phyloP scores from a whole-genome alignment of 92 coral and sea anemone species.

The Hydrozoanthus gracilis region DNA sequence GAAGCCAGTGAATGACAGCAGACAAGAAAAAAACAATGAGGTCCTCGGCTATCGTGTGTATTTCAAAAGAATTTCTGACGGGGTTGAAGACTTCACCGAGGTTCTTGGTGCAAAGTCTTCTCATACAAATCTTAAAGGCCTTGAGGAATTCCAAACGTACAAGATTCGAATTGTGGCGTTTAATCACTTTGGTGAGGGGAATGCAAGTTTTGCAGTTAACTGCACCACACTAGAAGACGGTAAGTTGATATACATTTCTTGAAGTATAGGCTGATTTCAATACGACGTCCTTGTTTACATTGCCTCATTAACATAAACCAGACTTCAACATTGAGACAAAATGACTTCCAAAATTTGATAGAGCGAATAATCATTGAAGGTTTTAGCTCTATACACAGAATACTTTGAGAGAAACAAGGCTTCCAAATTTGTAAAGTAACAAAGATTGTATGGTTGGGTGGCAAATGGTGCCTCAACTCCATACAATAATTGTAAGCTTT shows the following conservation, averaged over 20 bases:
- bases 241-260: not conserved
- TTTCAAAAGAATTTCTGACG: not conserved
- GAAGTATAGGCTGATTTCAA: not conserved
- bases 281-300: not conserved
- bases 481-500: no score
- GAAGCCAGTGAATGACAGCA: constrained; percentile 21
- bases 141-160: constrained; percentile 22
- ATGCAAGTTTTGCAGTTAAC: not conserved
- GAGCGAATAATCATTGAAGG: no score
- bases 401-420: no score
- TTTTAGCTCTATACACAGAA: no score
- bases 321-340: no score
- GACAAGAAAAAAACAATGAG: not conserved
- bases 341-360: no score
- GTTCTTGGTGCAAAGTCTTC: constrained; percentile 1
- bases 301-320: no score
- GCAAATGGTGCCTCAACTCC: no score
- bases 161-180: not conserved
- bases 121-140: not conserved
- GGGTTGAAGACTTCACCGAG: not conserved
- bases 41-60: constrained; percentile 18
- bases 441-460: no score
- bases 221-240: constrained; percentile 15
- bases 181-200: constrained; percentile 5
- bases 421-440: no score